These are phyloP conservation scores for Synergus umbraculus DNA, from an alignment of 2,888 invertebrate genomes.

Conservation along the genomic window DNA sequence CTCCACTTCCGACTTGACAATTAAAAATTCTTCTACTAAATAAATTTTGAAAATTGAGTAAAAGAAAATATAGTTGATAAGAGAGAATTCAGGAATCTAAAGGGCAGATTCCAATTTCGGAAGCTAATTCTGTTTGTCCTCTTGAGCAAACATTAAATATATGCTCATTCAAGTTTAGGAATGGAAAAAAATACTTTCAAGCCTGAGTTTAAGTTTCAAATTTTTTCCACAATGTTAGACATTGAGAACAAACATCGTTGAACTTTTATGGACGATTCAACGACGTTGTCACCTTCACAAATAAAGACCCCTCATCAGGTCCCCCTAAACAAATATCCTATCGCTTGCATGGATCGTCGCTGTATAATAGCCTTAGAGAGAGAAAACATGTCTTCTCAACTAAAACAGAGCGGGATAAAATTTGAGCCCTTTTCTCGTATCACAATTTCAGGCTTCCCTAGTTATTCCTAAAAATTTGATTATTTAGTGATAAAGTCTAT, in stretches of 20 bases:
- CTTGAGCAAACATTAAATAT: not conserved
- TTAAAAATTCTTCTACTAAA: too few species aligned
- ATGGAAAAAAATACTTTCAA: not conserved
- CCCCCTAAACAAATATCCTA: constrained; percentile 17
- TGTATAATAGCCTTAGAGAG: not conserved
- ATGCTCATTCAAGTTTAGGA: not conserved
- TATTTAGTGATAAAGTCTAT: not conserved
- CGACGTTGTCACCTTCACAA: constrained; percentile 1
- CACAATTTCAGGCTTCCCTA: not conserved
- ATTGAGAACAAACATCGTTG: not conserved
- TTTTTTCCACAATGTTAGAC: not conserved
- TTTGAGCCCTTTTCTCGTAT: not conserved
- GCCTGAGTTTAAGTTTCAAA: not conserved
- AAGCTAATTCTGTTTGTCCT: not conserved
- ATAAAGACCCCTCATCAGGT: constrained; percentile 18
- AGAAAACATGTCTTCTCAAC: not conserved
- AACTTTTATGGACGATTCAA: not conserved
- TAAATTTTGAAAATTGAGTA: not conserved
- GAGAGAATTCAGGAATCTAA: not conserved
- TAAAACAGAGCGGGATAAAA: not conserved
- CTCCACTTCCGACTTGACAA: not conserved
- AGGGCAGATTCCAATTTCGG: not conserved
- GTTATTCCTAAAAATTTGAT: not conserved
- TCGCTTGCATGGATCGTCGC: constrained; percentile 19
- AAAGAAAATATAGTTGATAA: too few species aligned